Conservation (phyloP, 2,888 invertebrate genomes). For the Tipula confusa region DNA sequence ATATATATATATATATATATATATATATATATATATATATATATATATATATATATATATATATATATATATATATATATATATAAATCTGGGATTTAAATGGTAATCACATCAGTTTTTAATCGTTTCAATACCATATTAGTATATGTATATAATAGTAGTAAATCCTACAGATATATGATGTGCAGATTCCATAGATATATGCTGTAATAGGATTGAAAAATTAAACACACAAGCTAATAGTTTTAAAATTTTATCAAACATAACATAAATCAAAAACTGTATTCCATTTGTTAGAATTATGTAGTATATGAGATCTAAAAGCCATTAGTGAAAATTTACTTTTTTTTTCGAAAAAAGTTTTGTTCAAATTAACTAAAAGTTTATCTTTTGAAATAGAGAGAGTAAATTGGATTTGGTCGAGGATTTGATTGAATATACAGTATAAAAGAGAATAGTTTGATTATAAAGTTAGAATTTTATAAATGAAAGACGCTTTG, state of each 20-base stretch:
- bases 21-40: neutral
- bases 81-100: neutral
- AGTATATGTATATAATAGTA: neutral
- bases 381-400: neutral
- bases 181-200: too few relatives aligned
- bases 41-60: neutral
- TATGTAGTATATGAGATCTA: neutral
- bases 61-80: neutral
- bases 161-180: neutral
- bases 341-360: neutral
- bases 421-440: neutral
- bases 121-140: neutral
- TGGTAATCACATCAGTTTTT: neutral
- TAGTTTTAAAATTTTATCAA: neutral
- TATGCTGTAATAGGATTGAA: neutral
- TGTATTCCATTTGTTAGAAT: neutral
- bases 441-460: neutral
- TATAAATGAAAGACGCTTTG: too few relatives aligned
- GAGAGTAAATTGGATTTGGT: neutral
- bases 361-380: neutral
- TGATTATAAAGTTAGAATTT: too few relatives aligned
- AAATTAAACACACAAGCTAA: neutral
- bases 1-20: neutral
- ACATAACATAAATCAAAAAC: neutral
- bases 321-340: neutral